These are phyloP conservation scores for Crossoptilon crossoptilon DNA, from an alignment of 2,797 vertebrate species.

Conservation along the genomic window DNA sequence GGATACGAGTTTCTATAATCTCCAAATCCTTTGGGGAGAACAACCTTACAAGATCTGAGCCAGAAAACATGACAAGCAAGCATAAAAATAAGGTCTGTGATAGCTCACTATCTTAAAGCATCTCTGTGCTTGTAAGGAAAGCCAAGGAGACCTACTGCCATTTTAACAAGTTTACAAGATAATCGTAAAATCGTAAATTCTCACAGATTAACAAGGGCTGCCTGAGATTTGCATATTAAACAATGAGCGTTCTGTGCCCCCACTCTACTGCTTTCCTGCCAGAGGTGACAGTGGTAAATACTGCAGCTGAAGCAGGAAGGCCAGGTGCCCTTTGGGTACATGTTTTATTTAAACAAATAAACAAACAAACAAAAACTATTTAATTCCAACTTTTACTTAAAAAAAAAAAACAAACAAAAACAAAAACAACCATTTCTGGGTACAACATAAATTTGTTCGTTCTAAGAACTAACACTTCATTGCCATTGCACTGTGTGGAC, in stretches of 20 bases:
- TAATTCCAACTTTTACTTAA: background rate
- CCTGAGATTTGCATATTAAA: background rate
- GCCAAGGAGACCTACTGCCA: background rate
- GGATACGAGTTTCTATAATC: background rate
- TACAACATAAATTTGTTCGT: background rate
- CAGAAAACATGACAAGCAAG: background rate
- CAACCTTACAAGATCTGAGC: background rate
- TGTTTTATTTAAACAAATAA: background rate
- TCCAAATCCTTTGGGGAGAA: background rate
- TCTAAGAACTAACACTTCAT: background rate
- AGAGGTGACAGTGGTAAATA: background rate
- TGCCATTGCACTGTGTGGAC: background rate
- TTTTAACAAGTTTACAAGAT: background rate
- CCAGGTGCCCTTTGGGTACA: accelerated
- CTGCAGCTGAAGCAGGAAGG: background rate
- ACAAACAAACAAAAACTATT: background rate
- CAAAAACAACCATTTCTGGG: background rate
- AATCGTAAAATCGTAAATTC: background rate
- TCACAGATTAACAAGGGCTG: background rate
- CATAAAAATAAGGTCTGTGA: background rate
- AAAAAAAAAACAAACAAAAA: background rate
- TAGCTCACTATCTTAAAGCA: background rate
- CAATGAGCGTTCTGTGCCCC: background rate
- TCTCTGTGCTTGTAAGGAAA: background rate
- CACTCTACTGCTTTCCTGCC: background rate